Percentiles rank a stretch among this genome's conserved stretches.
These are phyloP conservation scores for Leptinotarsa undecemlineata DNA, from an alignment of 1,140 invertebrate species.

Conservation along the genomic window DNA sequence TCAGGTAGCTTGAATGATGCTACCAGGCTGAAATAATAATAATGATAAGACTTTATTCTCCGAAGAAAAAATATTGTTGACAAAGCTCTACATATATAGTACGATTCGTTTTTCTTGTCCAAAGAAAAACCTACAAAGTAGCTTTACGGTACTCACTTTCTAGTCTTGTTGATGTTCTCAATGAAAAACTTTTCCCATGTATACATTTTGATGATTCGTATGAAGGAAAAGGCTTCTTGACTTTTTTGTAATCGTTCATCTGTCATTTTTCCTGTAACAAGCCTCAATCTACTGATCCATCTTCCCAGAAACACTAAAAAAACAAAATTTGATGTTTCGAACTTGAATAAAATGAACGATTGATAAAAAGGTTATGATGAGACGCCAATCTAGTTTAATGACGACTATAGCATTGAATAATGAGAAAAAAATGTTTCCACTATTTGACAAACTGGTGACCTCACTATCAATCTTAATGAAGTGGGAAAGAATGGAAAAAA, in stretches of 20 bases:
- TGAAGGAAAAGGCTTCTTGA: constrained; percentile 82
- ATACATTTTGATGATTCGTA: constrained; percentile 86
- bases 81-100: too few relatives aligned
- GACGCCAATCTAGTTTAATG: too few relatives aligned
- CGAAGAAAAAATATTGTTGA: too few relatives aligned
- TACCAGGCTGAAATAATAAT: too few relatives aligned
- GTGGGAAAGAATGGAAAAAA: too few relatives aligned
- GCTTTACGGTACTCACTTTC: constrained; percentile 34
- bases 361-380: too few relatives aligned
- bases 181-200: constrained; percentile 83
- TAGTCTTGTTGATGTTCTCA: constrained; percentile 59
- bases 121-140: too few relatives aligned
- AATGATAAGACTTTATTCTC: too few relatives aligned
- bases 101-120: too few relatives aligned
- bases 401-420: background rate
- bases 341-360: background rate
- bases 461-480: too few relatives aligned
- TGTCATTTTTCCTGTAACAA: constrained; percentile 57
- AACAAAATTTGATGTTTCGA: constrained; percentile 52
- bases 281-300: constrained; percentile 34
- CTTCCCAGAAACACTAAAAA: constrained; percentile 55
- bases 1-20: too few relatives aligned
- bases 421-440: background rate
- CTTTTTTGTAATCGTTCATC: constrained; percentile 84
- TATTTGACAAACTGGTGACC: too few relatives aligned